phyloP scores from a whole-genome alignment of 2,797 vertebrate species.

The Bucorvus abyssinicus region DNA sequence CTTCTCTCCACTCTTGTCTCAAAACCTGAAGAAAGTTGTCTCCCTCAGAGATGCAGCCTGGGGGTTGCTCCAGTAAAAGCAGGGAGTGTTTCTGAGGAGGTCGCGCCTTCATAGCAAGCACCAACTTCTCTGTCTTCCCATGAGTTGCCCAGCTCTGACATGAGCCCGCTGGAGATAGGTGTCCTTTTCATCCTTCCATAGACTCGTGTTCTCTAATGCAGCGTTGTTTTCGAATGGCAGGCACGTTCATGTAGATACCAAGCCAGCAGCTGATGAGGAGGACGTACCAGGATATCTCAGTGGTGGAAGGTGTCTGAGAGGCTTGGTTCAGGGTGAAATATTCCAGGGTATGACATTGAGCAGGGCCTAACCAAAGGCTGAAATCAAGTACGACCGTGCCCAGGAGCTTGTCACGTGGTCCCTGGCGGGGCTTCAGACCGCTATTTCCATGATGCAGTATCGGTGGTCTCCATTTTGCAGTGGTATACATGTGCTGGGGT shows the following conservation, averaged over 20 bases:
- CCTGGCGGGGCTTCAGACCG: not conserved
- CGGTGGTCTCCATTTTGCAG: not conserved
- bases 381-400: not conserved
- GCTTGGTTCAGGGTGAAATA: not conserved
- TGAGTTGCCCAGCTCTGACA: not conserved
- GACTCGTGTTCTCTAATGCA: not conserved
- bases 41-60: not conserved
- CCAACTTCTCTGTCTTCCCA: accelerated
- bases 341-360: not conserved
- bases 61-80: not conserved
- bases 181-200: not conserved
- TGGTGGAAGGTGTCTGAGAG: not conserved
- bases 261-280: not conserved
- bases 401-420: not conserved
- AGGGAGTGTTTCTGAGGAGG: not conserved
- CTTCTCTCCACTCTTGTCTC: not conserved
- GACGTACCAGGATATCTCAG: not conserved
- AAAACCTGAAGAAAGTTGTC: not conserved
- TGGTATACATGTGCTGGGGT: accelerated
- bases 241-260: not conserved
- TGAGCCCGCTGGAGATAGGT: not conserved
- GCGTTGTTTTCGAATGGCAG: not conserved
- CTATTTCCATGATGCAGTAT: not conserved
- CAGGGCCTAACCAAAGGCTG: not conserved
- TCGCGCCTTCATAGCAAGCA: accelerated